These are phyloP conservation scores for Sebastes itinus DNA, from an alignment of 2,797 vertebrate genomes.

Conservation along the genomic window DNA sequence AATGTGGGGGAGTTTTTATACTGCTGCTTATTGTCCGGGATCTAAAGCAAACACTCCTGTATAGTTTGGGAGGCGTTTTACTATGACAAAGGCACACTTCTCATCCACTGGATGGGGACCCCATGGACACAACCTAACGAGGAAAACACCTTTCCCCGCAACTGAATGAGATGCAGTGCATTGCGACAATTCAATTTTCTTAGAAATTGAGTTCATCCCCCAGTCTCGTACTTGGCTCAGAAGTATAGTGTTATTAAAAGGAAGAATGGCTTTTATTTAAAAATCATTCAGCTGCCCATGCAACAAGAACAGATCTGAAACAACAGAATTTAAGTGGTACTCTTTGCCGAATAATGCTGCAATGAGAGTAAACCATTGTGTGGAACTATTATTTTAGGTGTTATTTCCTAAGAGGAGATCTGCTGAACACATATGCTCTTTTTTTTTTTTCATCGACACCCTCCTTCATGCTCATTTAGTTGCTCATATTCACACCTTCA, in stretches of 20 bases:
- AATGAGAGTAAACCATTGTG: not conserved
- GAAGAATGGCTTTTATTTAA: slow-evolving; percentile 8
- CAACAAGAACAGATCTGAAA: not conserved
- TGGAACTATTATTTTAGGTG: not conserved
- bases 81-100: slow-evolving; percentile 22
- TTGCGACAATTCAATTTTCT: slow-evolving; percentile 1
- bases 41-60: slow-evolving; percentile 62
- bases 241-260: slow-evolving; percentile 15
- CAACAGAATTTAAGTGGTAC: slow-evolving; percentile 3
- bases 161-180: slow-evolving; percentile 5
- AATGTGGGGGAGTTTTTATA: slow-evolving; percentile 82
- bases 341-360: not conserved
- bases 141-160: slow-evolving; percentile 17
- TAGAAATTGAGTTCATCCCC: slow-evolving; percentile 16
- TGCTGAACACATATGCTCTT: slow-evolving; percentile 25
- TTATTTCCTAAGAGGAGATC: not conserved
- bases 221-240: not conserved
- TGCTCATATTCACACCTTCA: slow-evolving; percentile 51
- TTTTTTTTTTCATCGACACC: slow-evolving; percentile 37
- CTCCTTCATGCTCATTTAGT: slow-evolving; percentile 39
- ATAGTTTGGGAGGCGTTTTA: slow-evolving; percentile 34
- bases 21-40: slow-evolving; percentile 69
- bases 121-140: slow-evolving; percentile 21
- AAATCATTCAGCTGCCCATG: slow-evolving; percentile 4
- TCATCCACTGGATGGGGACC: slow-evolving; percentile 12